Evolutionary conservation across 2,113 vertebrate species (phyloP), one percentile per base, ranked within the genome.

Genomic region (Xenopus laevis): DNA sequence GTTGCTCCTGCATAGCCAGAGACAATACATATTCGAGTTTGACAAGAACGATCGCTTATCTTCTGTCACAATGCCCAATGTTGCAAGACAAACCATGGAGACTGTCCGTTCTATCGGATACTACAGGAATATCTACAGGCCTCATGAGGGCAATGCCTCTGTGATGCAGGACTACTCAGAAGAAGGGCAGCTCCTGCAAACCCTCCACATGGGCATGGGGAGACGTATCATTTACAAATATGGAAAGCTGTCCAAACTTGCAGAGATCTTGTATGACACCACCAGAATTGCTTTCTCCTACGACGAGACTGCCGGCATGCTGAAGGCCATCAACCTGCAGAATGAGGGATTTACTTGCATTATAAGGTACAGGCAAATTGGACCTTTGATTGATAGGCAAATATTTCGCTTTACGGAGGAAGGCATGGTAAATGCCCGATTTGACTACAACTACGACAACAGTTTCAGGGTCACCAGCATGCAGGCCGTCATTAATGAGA

Each of bases 391-490:
- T 0, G 97, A 99, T 79, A 82, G 98, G 0, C 98, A 99, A 89
- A 98, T 99, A 66, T 98, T 98, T 82, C 91, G 98, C 18, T 99
- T 99, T 87, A 95, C 96, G 0, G 97, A 99, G 80, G 97, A 99
- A 69, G 97, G 96, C 79, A 97, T 98, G 96, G 98, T 98, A 80
- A 98, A 98, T 0, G 98, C 96, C 21, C 92, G 98, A 2, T 99
- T 99, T 12, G 98, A 99, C 85, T 99, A 99, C 27, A 98, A 98
- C 77, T 99, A 99, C 0, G 98, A 99, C 89, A 98, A 98, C 88
- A 98, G 98, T 65, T 98, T 99, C 84, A 91, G 98, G 4, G 97
- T 99, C 72, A 99, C 98, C 27, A 98, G 98, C 89, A 98, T 99
- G 98, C 98, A 99, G 81, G 97, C 98, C 0, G 97, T 99, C 79